Base-by-base conservation (phyloP, 2,888 invertebrate genomes). In the Cantharis lateralis region DNA sequence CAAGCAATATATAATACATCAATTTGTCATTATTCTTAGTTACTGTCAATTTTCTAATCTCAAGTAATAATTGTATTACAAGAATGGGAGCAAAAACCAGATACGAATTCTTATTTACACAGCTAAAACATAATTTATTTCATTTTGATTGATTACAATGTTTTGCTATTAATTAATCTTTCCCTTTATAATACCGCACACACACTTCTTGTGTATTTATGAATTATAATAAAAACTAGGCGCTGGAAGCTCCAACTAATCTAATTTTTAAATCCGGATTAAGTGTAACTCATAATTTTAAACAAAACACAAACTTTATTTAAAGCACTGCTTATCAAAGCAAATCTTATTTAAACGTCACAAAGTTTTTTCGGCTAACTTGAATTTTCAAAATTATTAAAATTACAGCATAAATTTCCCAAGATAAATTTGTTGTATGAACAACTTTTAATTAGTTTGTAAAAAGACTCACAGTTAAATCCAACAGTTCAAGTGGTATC, bases 21-120 rank as follows among this genome's bases (percentile, higher is more conserved):
- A 76, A 76, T 73, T 70, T 64, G 70, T 76, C 73, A 73, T 73
- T 73, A 69, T 73, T 71, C 64, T 66, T 66, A 66, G 64, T 66
- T 66, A 66, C 64, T 66, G 64, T 66, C 64, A 32, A 68, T 72
- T 68, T 66, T 48, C 72, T 72, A 72, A 72, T 72, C 61, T 13
- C 48, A 18, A 28, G 32, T 32, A 15, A 28, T 68, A 64, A 72
- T 72, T 72, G 28, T 64, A 66, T 68, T 28, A n/a, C 18, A 20
- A 66, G 18, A 70, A 48, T 16, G 70, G 18, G 61, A 61, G 48
- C 48, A 48, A 16, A 62, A 71, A 62, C 13, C 20, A 20, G 24
- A 18, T 20, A n/a, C 64, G 20, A 66, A 66, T 24, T 66, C 18
- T 63, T 63, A 63, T 66, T 66, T 66, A 24, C 24, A 66, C 64